These are phyloP conservation scores for Aegotheles bennettii DNA, from an alignment of 2,113 vertebrate species.

Conservation along the genomic window DNA sequence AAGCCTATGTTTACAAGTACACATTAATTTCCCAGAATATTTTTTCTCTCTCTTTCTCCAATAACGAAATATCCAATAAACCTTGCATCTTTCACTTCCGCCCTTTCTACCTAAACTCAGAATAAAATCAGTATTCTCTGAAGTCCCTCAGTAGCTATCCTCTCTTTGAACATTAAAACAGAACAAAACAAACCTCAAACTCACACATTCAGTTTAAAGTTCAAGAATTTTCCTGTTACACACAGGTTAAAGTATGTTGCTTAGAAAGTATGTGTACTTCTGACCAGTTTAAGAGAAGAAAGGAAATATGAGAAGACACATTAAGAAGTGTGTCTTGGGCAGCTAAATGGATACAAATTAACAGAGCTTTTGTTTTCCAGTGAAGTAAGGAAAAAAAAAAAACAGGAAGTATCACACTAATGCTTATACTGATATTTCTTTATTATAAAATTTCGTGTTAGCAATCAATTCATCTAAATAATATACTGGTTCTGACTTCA, in stretches of 20 bases:
- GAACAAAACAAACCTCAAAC: neutral
- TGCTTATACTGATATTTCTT: fast-evolving
- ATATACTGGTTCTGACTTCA: neutral
- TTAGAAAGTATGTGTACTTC: neutral
- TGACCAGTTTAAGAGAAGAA: neutral
- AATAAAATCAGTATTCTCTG: neutral
- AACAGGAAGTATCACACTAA: neutral
- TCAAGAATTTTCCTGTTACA: neutral
- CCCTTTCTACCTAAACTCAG: neutral
- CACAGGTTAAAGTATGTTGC: neutral
- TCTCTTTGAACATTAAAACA: neutral
- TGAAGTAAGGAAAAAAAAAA: neutral
- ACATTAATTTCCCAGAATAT: neutral
- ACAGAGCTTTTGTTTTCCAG: neutral
- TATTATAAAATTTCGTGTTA: neutral
- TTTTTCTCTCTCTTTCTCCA: neutral
- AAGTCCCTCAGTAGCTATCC: neutral
- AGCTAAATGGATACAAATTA: neutral
- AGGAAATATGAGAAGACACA: neutral
- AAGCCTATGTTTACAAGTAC: neutral
- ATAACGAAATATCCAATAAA: neutral
- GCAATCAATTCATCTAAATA: neutral
- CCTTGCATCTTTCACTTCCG: neutral
- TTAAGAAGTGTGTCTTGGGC: neutral
- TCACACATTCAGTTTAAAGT: neutral